Percentiles rank a stretch among this genome's conserved stretches.
phyloP scores from a whole-genome alignment of 2,797 vertebrate species.

The Xiphorhynchus erythropygius region DNA sequence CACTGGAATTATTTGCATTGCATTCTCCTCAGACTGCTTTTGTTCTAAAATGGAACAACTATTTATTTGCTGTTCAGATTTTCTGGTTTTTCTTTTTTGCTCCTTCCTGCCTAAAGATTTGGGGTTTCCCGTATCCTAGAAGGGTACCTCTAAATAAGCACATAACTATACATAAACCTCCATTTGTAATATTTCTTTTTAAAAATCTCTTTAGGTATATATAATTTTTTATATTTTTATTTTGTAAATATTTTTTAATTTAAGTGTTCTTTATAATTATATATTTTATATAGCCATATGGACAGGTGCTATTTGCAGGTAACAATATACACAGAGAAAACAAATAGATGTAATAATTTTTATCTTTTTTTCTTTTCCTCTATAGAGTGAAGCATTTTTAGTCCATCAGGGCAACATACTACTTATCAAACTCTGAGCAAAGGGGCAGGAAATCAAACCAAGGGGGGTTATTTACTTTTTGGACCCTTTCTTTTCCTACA shows the following conservation, averaged over 20 bases:
- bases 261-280: not conserved
- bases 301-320: not conserved
- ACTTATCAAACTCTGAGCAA: not conserved
- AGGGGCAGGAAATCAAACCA: not conserved
- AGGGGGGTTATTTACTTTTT: not conserved
- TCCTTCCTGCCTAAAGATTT: not conserved
- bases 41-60: not conserved
- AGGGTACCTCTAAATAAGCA: not conserved
- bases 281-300: not conserved
- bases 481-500: not conserved
- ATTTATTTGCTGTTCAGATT: not conserved
- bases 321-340: not conserved
- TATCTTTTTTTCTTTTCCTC: not conserved
- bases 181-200: not conserved
- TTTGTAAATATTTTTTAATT: not conserved
- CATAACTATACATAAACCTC: not conserved
- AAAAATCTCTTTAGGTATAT: not conserved
- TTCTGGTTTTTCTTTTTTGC: not conserved
- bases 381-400: not conserved
- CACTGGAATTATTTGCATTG: not conserved
- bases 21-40: not conserved
- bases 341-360: not conserved
- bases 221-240: rapidly evolving
- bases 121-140: not conserved
- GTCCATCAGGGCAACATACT: not conserved